phyloP scores from a whole-genome alignment of 2,113 vertebrate genomes.

The Dermatemys mawii region DNA sequence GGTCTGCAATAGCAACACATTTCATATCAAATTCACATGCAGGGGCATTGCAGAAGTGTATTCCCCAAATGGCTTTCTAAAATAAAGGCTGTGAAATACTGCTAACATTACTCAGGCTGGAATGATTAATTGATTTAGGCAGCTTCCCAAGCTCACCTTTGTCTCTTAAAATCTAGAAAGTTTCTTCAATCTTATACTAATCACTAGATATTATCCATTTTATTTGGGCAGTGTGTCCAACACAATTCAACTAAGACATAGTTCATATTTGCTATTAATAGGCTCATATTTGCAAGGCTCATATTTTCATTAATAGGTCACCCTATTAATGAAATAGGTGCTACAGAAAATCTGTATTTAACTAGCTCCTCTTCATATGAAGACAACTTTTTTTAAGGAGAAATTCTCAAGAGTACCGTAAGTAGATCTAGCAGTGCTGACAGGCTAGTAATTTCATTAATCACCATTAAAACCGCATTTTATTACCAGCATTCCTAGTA shows the following conservation, averaged over 20 bases:
- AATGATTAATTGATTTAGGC: conserved; percentile 1
- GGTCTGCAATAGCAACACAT: neutral
- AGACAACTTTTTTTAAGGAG: conserved; percentile 20
- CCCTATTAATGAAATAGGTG: too few relatives aligned
- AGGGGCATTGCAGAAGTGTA: neutral
- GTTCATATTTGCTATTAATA: conserved; percentile 37
- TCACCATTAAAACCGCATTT: conserved; percentile 61
- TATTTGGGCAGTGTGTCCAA: conserved; percentile 23
- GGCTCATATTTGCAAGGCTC: too few relatives aligned
- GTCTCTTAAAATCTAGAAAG: conserved; percentile 1
- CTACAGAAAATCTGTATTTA: conserved; percentile 31
- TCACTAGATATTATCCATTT: neutral
- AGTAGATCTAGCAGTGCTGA: conserved; percentile 28
- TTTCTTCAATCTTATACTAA: neutral
- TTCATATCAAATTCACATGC: neutral
- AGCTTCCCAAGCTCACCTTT: neutral
- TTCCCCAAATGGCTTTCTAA: neutral
- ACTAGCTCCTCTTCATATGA: neutral
- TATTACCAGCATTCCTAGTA: conserved; percentile 12
- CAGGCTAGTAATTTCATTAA: conserved; percentile 58
- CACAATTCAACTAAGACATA: conserved; percentile 11
- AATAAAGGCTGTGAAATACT: neutral
- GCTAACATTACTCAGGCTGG: neutral
- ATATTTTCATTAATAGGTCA: conserved; percentile 40
- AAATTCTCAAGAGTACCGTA: conserved; percentile 4